Evolutionary conservation across 2,888 invertebrate genomes (phyloP), one percentile per base, ranked within the genome.

Genomic region (Asteroscopus sphinx): DNA sequence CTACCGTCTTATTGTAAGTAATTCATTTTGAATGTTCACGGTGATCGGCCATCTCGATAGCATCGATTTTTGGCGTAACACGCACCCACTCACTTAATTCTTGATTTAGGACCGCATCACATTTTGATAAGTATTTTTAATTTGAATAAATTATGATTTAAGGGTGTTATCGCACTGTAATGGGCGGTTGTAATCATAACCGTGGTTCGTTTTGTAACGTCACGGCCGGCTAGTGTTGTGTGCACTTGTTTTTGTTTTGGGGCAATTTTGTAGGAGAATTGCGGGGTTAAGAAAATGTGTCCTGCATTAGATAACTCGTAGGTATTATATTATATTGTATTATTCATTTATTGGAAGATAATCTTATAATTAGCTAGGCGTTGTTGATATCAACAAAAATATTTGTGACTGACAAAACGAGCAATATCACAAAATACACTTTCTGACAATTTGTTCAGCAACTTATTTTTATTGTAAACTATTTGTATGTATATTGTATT

Each of bases 81-180:
- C 93, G 93, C 93, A 94, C 93, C 82, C 74, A 73, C 85, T 92
- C 89, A 93, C 93, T 94, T 94, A 91, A 91, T 90, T 91, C 83
- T 81, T 93, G 91, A 94, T 93, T 93, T 93, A 93, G 83, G 83
- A 93, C 93, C 93, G 93, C 92, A 94, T 94, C 94, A 92, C 90
- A 93, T 89, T 92, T 90, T 92, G 93, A 93, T 93, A 93, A 94
- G 92, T 94, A 93, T 93, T 94, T 94, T 94, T 94, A 94, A 94
- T 93, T 93, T 94, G 94, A 94, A 94, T 94, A 94, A 93, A 94
- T 94, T 94, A 94, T 93, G 89, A 92, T 93, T 92, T 91, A 91
- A 91, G 89, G 84, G 87, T 84, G 85, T 88, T 92, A 92, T 93
- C 91, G 92, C 82, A 73, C 81, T 81, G 21, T 85, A 89, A 92